phyloP scores from a whole-genome alignment of 2,888 invertebrate genomes.

The Trissonchulus latispiculum region DNA sequence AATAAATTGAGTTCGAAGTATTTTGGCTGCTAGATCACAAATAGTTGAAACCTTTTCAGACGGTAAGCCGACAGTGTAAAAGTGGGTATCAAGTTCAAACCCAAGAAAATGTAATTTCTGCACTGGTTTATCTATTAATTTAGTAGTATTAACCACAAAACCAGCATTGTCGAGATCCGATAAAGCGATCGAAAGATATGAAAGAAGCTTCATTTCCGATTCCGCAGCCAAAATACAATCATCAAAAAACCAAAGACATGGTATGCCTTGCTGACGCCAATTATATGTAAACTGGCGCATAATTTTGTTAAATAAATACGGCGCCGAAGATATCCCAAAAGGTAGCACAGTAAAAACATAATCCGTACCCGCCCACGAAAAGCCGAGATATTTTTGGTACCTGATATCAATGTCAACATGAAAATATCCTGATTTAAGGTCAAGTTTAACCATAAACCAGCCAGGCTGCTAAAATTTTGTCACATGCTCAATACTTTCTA shows the following conservation, averaged over 20 bases:
- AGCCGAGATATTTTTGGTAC: background rate
- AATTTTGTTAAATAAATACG: background rate
- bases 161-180: background rate
- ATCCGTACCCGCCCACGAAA: background rate
- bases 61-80: too few relatives aligned
- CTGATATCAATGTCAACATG: background rate
- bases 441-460: background rate
- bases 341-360: background rate
- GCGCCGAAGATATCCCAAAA: background rate
- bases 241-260: background rate
- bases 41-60: too few relatives aligned
- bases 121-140: background rate
- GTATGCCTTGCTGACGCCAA: background rate
- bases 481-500: background rate
- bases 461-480: background rate
- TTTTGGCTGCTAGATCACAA: background rate
- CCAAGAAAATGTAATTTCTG: background rate
- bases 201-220: background rate
- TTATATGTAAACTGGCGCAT: background rate
- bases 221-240: background rate
- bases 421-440: slow-evolving; percentile 4
- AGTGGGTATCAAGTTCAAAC: background rate
- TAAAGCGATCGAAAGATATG: background rate
- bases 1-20: background rate
- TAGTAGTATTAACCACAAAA: background rate